These are phyloP conservation scores for Henicopernis longicauda DNA, from an alignment of 2,113 vertebrate species.

Conservation along the genomic window DNA sequence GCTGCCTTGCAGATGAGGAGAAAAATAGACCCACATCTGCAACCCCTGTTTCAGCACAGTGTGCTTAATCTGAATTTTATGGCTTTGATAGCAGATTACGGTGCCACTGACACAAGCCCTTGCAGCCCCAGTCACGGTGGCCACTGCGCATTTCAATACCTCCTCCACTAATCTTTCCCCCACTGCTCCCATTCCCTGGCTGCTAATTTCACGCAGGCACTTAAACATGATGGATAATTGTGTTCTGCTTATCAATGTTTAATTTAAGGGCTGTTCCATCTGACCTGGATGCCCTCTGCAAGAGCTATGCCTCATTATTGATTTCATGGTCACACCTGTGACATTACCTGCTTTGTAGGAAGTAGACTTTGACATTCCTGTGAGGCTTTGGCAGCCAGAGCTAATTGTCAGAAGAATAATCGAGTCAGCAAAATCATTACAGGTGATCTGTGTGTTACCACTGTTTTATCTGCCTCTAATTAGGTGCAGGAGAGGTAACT, in stretches of 20 bases:
- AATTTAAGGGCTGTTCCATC: conserved; percentile 71
- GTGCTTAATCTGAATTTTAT: conserved; percentile 62
- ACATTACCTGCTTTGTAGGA: conserved; percentile 73
- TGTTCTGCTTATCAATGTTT: conserved; percentile 71
- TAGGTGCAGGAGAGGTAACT: conserved; percentile 66
- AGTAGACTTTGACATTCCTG: conserved; percentile 73
- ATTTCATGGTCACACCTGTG: conserved; percentile 78
- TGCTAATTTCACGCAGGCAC: conserved; percentile 70
- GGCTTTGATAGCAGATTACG: conserved; percentile 22
- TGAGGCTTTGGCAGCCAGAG: conserved; percentile 67
- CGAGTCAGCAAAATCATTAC: conserved; percentile 76
- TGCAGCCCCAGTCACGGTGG: conserved; percentile 37
- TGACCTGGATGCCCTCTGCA: conserved; percentile 76
- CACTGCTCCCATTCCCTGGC: conserved; percentile 49
- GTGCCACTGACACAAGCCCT: neutral
- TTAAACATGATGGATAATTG: conserved; percentile 68
- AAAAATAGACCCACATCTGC: neutral
- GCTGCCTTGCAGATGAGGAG: neutral
- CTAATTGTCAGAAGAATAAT: conserved; percentile 77
- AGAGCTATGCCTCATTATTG: conserved; percentile 74
- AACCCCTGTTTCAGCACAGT: neutral
- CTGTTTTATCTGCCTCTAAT: conserved; percentile 76
- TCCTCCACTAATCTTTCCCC: conserved; percentile 57
- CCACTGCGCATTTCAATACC: conserved; percentile 23
- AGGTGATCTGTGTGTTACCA: conserved; percentile 74